Evolutionary conservation across 2,888 invertebrate genomes (phyloP).

Genomic region (Volucella bombylans): DNA sequence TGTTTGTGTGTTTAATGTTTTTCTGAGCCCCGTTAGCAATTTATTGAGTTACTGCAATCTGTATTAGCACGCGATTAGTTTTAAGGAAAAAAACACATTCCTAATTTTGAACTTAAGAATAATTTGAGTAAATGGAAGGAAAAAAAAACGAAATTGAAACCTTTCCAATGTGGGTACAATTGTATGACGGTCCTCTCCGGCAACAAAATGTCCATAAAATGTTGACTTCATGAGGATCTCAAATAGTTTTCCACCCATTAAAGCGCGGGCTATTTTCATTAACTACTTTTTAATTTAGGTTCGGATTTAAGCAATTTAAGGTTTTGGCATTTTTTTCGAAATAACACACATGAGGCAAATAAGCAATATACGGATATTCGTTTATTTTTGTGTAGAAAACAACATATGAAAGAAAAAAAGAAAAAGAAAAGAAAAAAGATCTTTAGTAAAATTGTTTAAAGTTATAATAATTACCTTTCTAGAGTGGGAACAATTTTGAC

Average conservation of each 20-base stretch:
- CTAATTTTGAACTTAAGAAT: neutral
- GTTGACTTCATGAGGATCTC: conserved; percentile 93
- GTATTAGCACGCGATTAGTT: neutral
- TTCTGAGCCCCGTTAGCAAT: neutral
- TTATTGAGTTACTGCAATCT: conserved; percentile 20
- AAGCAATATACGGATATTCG: conserved; percentile 38
- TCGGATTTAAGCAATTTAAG: conserved; percentile 10
- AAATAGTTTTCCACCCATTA: conserved; percentile 92
- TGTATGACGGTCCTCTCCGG: conserved; percentile 94
- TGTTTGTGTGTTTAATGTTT: too few species aligned
- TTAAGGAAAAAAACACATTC: conserved; percentile 8
- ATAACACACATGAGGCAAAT: conserved; percentile 49
- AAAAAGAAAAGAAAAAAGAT: conserved; percentile 77
- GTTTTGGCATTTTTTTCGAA: neutral
- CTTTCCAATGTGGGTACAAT: conserved; percentile 92
- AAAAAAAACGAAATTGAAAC: conserved; percentile 79
- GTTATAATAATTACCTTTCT: conserved; percentile 85
- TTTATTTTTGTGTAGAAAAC: conserved; percentile 49
- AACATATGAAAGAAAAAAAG: conserved; percentile 73
- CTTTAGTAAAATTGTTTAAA: conserved; percentile 77
- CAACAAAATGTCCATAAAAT: conserved; percentile 99
- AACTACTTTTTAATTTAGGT: conserved; percentile 84
- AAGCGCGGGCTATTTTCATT: conserved; percentile 89
- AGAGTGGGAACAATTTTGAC: conserved; percentile 92
- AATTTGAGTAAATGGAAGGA: conserved; percentile 16